Evolutionary conservation across 2,113 vertebrate species (phyloP).

Genomic region (Hystrix cristata): DNA sequence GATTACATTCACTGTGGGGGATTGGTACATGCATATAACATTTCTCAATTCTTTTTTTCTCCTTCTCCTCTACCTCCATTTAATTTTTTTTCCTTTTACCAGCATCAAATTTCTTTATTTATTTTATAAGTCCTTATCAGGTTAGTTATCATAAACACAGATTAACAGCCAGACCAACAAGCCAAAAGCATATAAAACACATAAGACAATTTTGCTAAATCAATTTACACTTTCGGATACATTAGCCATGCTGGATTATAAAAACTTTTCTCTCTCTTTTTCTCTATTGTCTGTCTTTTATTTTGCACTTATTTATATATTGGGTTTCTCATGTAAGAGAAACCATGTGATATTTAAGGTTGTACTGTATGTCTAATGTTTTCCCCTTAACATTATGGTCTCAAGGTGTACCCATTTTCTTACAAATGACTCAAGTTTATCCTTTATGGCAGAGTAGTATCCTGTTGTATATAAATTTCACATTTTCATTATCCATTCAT

Average conservation of each 20-base stretch:
- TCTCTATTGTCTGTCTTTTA: background rate
- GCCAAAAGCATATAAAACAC: background rate
- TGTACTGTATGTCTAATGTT: background rate
- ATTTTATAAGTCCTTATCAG: background rate
- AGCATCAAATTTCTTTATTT: background rate
- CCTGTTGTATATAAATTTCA: background rate
- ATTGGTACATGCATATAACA: background rate
- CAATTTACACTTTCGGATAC: background rate
- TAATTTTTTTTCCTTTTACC: background rate
- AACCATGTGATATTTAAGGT: background rate
- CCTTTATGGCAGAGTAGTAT: background rate
- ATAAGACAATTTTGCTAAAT: background rate
- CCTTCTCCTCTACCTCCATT: background rate
- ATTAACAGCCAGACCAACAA: background rate
- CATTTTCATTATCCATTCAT: background rate
- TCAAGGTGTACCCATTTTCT: background rate
- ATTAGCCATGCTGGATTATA: background rate
- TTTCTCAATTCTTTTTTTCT: background rate
- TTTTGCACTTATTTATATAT: background rate
- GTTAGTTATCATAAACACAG: background rate
- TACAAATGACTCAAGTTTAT: background rate
- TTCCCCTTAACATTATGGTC: background rate
- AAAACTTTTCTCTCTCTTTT: background rate
- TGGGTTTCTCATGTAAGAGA: background rate
- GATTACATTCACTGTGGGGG: background rate